Percentiles rank a stretch among this genome's conserved stretches.
Evolutionary conservation across 30 jellyfish, hydroid and myxozoan species (phyloP).

Genomic region (Aurelia aurita complex sp. Pacific): DNA sequence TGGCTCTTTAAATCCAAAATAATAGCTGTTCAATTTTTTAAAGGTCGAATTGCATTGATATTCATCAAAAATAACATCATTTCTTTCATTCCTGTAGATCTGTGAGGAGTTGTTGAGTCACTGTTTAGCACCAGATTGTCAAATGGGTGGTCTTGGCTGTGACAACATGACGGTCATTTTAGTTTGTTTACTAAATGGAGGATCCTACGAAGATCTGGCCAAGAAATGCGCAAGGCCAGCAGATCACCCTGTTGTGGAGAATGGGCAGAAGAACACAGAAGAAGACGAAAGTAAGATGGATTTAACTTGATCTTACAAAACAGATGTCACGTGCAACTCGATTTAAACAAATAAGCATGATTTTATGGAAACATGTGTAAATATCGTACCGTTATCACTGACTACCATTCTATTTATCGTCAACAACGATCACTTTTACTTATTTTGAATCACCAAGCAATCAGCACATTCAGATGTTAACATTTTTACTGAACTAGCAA

Average conservation of each 20-base stretch:
- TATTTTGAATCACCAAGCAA: no score
- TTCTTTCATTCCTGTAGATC: conserved; percentile 49
- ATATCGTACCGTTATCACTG: conserved; percentile 1
- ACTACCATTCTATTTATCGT: neutral
- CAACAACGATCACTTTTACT: neutral
- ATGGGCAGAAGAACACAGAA: neutral
- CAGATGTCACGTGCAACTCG: neutral
- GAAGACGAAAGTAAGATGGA: conserved; percentile 35
- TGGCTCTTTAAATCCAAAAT: neutral
- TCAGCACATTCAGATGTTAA: no score
- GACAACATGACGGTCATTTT: conserved; percentile 95
- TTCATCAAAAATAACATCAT: neutral
- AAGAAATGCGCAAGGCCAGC: conserved; percentile 79
- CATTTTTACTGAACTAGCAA: no score
- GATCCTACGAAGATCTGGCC: conserved; percentile 85
- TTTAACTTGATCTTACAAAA: conserved; percentile 3
- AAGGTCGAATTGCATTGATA: neutral
- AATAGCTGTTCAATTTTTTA: no score
- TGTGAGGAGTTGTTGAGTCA: conserved; percentile 87
- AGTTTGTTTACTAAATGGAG: conserved; percentile 78
- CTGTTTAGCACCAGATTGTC: conserved; percentile 98
- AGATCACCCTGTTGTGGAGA: conserved; percentile 5
- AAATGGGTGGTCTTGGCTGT: conserved; percentile 98
- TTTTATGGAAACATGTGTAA: conserved; percentile 23
- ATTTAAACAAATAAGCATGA: conserved; percentile 1